These are phyloP conservation scores for Anneissia japonica DNA, from an alignment of 35 echinoderm and acorn worm species.

Conservation along the genomic window DNA sequence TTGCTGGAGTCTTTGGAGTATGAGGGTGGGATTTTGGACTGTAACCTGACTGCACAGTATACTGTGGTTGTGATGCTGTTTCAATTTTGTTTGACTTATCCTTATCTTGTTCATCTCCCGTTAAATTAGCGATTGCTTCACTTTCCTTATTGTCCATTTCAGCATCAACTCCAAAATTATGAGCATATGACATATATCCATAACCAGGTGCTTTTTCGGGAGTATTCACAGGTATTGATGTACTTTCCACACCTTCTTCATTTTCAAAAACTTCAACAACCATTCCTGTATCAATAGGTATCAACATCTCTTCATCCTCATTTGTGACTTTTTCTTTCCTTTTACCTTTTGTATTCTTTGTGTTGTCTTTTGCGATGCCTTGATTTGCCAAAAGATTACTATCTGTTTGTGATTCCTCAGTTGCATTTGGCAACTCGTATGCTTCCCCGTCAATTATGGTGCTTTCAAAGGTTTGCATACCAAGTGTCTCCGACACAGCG, in stretches of 20 bases:
- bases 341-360: background rate
- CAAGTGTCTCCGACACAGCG: background rate
- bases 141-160: slow-evolving; percentile 82
- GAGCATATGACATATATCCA: slow-evolving; percentile 89
- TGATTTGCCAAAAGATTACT: background rate
- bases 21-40: slow-evolving; percentile 80
- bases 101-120: slow-evolving; percentile 81
- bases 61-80: slow-evolving; percentile 27
- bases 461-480: background rate
- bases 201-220: slow-evolving; percentile 44
- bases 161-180: slow-evolving; percentile 97
- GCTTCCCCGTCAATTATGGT: background rate
- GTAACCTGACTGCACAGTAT: slow-evolving; percentile 93
- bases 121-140: slow-evolving; percentile 61
- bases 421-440: background rate
- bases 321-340: background rate
- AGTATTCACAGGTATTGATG: slow-evolving; percentile 23
- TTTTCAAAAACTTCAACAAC: slow-evolving; percentile 83
- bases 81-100: slow-evolving; percentile 30
- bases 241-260: slow-evolving; percentile 41
- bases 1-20: slow-evolving; percentile 44
- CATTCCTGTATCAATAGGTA: slow-evolving; percentile 89
- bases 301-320: slow-evolving; percentile 33
- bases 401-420: background rate
- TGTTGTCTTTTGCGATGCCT: background rate